Base-by-base conservation (phyloP, 2,888 invertebrate species). In the Mechanitis mazaeus region DNA sequence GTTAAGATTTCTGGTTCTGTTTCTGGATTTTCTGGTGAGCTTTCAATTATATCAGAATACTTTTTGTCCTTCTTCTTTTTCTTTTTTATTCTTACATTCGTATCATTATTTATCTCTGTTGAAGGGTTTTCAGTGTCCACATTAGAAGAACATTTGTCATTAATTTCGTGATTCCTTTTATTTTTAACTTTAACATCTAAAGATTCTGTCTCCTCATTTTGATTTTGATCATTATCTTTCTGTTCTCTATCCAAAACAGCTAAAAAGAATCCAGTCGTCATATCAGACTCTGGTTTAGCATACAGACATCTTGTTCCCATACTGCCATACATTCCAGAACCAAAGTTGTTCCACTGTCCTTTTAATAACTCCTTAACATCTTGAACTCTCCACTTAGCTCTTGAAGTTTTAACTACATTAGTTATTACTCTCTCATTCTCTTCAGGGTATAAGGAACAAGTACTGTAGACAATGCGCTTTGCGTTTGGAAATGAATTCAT, bases 261-360 rank as follows among this genome's bases (percentile, higher is more conserved):
- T 45, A 99, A 92, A 84, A 99, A 99, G 85, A 99, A 98, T 2
- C 99, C 99, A 80, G 95, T 97, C 0, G 97, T 97, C 4, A 93
- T 84, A 85, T 98, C 97, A 0, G 89, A 83, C 4, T 95, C 93
- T 0, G 96, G 94, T 69, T 90, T 92, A 0, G 96, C 92, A 75
- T 97, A 95, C 50, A 99, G 77, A 78, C 97, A 98, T 66, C 92
- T 92, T 6, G 93, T 89, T 3, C 94, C 94, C 74, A 95, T 91
- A 59, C 93, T 92, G 0, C 91, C 90, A 71, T 92, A 94, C 70
- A 93, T 91, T 1, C 87, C 81, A 2, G 93, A 93, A 1, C 95
- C 95, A 63, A 92, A 91, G 77, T 93, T 93, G 53, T 91, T 87
- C 95, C 95, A 95, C 56, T 93, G 90, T 4, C 90, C 91, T 62